These are phyloP conservation scores for Porites divaricata DNA, from an alignment of 92 coral and sea anemone species.

Conservation along the genomic window DNA sequence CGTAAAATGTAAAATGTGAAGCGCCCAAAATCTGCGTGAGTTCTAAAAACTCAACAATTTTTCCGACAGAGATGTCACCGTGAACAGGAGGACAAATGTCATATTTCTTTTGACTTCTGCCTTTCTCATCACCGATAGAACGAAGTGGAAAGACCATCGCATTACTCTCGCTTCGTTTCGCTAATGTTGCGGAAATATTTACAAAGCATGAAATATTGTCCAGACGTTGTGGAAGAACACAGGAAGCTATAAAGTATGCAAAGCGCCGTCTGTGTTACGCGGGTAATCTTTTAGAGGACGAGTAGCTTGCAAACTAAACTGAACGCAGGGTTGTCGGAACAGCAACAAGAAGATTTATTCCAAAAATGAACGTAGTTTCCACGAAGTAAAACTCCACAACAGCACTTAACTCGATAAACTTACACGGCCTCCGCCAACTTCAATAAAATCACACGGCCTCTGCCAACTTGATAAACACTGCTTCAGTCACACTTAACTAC, in stretches of 20 bases:
- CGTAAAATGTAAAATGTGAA: slow-evolving; percentile 57
- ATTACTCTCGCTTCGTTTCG: background rate
- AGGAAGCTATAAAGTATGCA: slow-evolving; percentile 61
- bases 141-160: slow-evolving; percentile 40
- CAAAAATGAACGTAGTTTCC: too few relatives aligned
- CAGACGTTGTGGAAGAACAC: slow-evolving; percentile 41
- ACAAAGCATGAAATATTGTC: slow-evolving; percentile 36
- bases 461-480: too few relatives aligned
- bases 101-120: slow-evolving; percentile 4
- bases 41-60: slow-evolving; percentile 62
- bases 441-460: too few relatives aligned
- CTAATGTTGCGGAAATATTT: slow-evolving; percentile 36
- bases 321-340: too few relatives aligned
- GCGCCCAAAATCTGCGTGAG: slow-evolving; percentile 58
- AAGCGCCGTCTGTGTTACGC: too few relatives aligned
- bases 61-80: slow-evolving; percentile 27
- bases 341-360: too few relatives aligned
- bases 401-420: too few relatives aligned
- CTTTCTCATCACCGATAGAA: background rate
- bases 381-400: too few relatives aligned
- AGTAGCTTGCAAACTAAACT: too few relatives aligned
- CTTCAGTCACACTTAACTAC: too few relatives aligned
- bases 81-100: slow-evolving; percentile 56
- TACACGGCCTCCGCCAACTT: too few relatives aligned
- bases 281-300: too few relatives aligned